These are phyloP conservation scores for Folsomia manolachei DNA, from an alignment of 2,888 invertebrate species.

Conservation along the genomic window DNA sequence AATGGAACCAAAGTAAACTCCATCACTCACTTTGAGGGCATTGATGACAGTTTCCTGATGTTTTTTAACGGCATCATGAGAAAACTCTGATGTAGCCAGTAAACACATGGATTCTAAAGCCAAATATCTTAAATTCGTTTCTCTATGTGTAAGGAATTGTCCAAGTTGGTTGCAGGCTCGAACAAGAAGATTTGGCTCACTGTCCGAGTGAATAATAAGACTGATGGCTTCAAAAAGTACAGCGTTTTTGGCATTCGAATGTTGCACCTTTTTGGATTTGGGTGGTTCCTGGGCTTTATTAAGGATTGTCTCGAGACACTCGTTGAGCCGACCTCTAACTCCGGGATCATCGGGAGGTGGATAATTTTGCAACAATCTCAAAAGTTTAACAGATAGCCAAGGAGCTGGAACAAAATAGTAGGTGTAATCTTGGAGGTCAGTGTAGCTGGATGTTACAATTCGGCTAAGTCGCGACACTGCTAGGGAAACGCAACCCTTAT, in stretches of 20 bases:
- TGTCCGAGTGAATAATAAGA: constrained; percentile 98
- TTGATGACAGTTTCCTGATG: constrained; percentile 99
- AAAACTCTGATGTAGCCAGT: constrained; percentile 97
- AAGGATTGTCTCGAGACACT: constrained; percentile 95
- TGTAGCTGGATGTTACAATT: constrained; percentile 98
- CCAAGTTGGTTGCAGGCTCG: constrained; percentile 98
- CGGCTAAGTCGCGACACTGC: constrained; percentile 95
- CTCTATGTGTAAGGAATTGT: constrained; percentile 93
- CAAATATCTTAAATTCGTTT: constrained; percentile 95
- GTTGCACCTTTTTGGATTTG: constrained; percentile 99
- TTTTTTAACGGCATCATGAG: constrained; percentile 99
- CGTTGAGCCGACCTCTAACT: constrained; percentile 90
- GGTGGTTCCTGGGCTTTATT: constrained; percentile 99
- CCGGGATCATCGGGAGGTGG: constrained; percentile 98
- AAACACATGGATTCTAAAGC: constrained; percentile 99
- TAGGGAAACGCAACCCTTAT: constrained; percentile 96
- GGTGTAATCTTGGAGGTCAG: constrained; percentile 98
- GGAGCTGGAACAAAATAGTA: constrained; percentile 99
- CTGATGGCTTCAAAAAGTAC: constrained; percentile 99
- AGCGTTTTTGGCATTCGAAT: constrained; percentile 99
- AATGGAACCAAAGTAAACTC: not conserved
- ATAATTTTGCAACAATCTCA: constrained; percentile 94
- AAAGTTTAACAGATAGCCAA: constrained; percentile 96
- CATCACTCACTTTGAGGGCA: constrained; percentile 75
- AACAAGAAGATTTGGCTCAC: constrained; percentile 93